Percentiles rank a stretch among this genome's conserved stretches.
These are phyloP conservation scores for Thomomys bottae DNA, from an alignment of 2,113 vertebrate genomes.

Conservation along the genomic window DNA sequence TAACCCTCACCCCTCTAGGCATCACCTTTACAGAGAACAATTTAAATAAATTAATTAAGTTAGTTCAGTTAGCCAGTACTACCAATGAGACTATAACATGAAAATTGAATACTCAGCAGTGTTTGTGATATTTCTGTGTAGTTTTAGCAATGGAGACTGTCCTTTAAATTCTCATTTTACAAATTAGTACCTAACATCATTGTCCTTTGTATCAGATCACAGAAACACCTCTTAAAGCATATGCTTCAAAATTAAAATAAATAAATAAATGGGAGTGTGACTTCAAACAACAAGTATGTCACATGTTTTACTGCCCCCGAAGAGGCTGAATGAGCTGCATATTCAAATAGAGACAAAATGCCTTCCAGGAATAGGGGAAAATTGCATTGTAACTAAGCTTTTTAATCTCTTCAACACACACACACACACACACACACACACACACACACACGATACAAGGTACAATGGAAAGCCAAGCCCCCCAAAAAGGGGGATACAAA, in stretches of 20 bases:
- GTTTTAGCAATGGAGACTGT: conserved; percentile 19
- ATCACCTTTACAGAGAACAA: no score
- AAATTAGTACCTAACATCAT: conserved; percentile 33
- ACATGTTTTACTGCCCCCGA: not conserved
- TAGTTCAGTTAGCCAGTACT: not conserved
- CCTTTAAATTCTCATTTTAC: conserved; percentile 38
- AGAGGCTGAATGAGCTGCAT: not conserved
- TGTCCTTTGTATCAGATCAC: conserved; percentile 7
- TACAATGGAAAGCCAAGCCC: not conserved
- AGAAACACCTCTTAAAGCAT: conserved; percentile 25
- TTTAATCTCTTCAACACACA: not conserved
- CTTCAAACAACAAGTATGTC: conserved; percentile 1
- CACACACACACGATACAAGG: not conserved
- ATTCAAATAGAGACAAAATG: not conserved
- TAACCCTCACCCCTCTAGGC: no score
- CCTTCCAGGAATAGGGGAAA: not conserved
- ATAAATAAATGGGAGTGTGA: conserved; percentile 25
- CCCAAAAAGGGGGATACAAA: not conserved
- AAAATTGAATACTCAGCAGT: not conserved
- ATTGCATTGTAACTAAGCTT: not conserved
- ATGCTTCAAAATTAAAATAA: not conserved
- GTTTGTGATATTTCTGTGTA: not conserved
- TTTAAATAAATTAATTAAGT: no score
- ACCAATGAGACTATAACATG: not conserved
- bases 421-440: not conserved